A percentile compares a stretch with the other conserved stretches of the same genome.
Conservation (phyloP, 2,113 vertebrate genomes). For the Riparia riparia region DNA sequence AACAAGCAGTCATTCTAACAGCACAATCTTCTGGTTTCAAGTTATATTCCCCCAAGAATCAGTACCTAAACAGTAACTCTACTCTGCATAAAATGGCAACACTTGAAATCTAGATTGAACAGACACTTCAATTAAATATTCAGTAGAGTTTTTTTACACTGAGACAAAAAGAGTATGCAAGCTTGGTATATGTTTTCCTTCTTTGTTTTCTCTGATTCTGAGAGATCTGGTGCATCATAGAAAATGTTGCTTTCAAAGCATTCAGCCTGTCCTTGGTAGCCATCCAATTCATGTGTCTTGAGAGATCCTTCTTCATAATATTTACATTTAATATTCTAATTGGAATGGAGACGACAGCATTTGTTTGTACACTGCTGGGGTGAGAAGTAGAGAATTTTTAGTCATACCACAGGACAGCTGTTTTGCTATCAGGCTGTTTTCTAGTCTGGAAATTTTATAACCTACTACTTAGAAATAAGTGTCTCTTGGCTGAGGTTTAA, state of each 20-base stretch:
- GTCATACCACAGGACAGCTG: background rate
- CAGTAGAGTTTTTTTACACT: background rate
- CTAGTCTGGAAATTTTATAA: slow-evolving; percentile 8
- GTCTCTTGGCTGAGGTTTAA: background rate
- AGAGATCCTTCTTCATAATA: slow-evolving; percentile 6
- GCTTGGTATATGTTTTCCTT: background rate
- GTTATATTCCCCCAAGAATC: background rate
- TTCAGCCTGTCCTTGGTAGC: background rate
- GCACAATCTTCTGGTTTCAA: background rate
- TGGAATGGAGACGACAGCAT: background rate
- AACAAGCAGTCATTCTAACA: background rate
- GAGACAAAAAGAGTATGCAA: background rate
- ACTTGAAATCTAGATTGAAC: background rate
- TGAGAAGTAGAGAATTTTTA: background rate
- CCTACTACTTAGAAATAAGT: background rate
- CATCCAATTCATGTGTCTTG: background rate
- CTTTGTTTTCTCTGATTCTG: background rate
- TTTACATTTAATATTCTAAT: slow-evolving; percentile 41
- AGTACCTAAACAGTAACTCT: background rate
- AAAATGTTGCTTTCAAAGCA: background rate
- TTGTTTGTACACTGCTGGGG: background rate
- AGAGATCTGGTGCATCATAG: background rate
- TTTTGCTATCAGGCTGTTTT: background rate
- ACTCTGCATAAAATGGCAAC: background rate
- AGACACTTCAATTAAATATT: background rate